These are phyloP conservation scores for Chamaetylas fuelleborni DNA, from an alignment of 2,113 vertebrate genomes.

Conservation along the genomic window DNA sequence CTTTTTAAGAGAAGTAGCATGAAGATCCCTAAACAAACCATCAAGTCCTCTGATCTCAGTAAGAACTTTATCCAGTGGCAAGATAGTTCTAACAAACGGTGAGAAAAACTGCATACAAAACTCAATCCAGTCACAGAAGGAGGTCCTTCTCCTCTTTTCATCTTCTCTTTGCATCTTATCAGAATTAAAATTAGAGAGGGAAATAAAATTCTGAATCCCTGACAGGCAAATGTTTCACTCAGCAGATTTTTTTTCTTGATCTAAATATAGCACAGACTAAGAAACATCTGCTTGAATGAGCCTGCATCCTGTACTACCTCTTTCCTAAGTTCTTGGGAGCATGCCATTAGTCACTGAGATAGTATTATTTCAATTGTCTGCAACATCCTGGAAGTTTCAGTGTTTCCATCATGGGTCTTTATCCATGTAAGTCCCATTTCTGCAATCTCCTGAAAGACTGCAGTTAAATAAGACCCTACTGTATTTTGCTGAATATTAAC, in stretches of 20 bases:
- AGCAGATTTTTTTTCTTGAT: slow-evolving; percentile 8
- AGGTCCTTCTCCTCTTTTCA: neutral
- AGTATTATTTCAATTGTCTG: slow-evolving; percentile 50
- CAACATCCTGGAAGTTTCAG: slow-evolving; percentile 44
- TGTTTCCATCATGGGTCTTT: neutral
- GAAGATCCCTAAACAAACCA: neutral
- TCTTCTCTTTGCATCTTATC: slow-evolving; percentile 26
- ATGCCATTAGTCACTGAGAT: slow-evolving; percentile 28
- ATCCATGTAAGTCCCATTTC: neutral
- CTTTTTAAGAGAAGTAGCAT: neutral
- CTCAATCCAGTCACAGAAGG: neutral
- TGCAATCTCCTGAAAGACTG: neutral
- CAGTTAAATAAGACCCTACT: neutral
- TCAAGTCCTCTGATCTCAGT: neutral
- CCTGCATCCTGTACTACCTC: slow-evolving; percentile 42
- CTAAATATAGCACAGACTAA: slow-evolving; percentile 48
- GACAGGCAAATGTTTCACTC: slow-evolving; percentile 24
- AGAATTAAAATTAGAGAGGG: neutral
- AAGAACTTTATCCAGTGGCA: neutral
- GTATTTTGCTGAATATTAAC: neutral
- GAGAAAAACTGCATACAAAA: neutral
- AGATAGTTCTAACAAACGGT: neutral
- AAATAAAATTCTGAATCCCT: slow-evolving; percentile 28
- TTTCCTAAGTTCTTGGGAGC: slow-evolving; percentile 56
- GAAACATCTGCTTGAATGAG: slow-evolving; percentile 51